phyloP scores from a whole-genome alignment of 2,888 invertebrate species.

The Thecocarcelia acutangulata region DNA sequence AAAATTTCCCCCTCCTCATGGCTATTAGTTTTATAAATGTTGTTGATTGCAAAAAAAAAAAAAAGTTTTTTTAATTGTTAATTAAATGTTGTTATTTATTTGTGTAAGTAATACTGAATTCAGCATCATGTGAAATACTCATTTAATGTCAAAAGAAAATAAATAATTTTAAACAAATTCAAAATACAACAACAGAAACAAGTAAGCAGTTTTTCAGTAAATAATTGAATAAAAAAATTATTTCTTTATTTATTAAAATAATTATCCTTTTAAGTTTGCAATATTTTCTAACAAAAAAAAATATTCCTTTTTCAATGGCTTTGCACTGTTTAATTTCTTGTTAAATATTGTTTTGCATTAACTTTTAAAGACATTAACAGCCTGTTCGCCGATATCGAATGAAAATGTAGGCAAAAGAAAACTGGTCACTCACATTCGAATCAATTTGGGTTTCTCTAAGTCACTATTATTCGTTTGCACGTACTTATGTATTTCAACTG shows the following conservation, averaged over 20 bases:
- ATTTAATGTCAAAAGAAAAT: conserved; percentile 71
- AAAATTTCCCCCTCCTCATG: background rate
- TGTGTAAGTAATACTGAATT: conserved; percentile 77
- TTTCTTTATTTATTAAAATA: background rate
- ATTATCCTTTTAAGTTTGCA: background rate
- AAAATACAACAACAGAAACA: conserved; percentile 64
- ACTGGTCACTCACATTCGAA: too few relatives aligned
- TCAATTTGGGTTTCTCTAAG: too few relatives aligned
- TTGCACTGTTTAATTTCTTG: too few relatives aligned
- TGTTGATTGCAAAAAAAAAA: background rate
- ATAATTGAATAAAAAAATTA: conserved; percentile 2
- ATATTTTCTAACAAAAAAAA: background rate
- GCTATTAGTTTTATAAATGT: conserved; percentile 5
- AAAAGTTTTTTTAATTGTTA: background rate
- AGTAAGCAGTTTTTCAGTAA: conserved; percentile 58
- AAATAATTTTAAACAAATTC: conserved; percentile 43
- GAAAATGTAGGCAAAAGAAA: too few relatives aligned
- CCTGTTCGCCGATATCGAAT: too few relatives aligned
- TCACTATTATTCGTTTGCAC: too few relatives aligned
- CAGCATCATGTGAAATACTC: conserved; percentile 76
- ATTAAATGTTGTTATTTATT: conserved; percentile 43
- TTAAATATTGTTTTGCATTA: too few relatives aligned
- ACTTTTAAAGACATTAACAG: too few relatives aligned
- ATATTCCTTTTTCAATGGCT: too few relatives aligned
- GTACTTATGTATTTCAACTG: too few relatives aligned